Evolutionary conservation across 2,797 vertebrate species (phyloP), one percentile per base, ranked within the genome.

Genomic region (Pangasius djambal): DNA sequence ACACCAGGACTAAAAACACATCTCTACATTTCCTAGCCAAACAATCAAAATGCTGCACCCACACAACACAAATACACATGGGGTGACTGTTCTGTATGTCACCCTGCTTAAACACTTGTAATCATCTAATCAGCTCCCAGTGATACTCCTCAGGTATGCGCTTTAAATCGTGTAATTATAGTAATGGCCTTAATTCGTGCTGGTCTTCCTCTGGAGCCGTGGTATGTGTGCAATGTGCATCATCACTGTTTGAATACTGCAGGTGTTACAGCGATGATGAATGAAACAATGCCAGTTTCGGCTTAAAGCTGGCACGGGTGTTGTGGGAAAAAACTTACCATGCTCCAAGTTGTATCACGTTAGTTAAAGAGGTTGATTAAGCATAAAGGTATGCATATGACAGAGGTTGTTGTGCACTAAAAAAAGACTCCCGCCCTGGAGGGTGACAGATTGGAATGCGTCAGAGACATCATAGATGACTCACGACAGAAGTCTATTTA

Each of bases 101-200:
- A 83, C 31, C 74, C 52, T 20, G 18, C n/a, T 15, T 67, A 70
- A 72, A 83, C n/a, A 8, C 37, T 20, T 81, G 48, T 75, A 65
- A 65, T 79, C 75, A 34, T n/a, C 78, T 88, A 37, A 82, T 75
- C 86, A 65, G 5, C 1, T 15, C 67, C 48, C 44, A 44, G 8
- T 70, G 69, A 55, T 89, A n/a, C 52, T 75, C 78, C 86, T 89
- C 40, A 86, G 69, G 65, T n/a, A 83, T 83, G 84, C 50, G 37
- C 78, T 79, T 78, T 83, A 85, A 85, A 79, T 88, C 25, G 6
- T 78, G 83, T 87, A 81, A 89, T 89, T 87, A 63, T 55, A 67
- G 40, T 65, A 79, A 83, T 81, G 16, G 25, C 61, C 34, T 86
- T 84, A 74, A 67, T 83, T 86, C 22, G 12, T 34, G 37, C 59